Conservation (phyloP, 2,113 vertebrate species). For the Peromyscus californicus region DNA sequence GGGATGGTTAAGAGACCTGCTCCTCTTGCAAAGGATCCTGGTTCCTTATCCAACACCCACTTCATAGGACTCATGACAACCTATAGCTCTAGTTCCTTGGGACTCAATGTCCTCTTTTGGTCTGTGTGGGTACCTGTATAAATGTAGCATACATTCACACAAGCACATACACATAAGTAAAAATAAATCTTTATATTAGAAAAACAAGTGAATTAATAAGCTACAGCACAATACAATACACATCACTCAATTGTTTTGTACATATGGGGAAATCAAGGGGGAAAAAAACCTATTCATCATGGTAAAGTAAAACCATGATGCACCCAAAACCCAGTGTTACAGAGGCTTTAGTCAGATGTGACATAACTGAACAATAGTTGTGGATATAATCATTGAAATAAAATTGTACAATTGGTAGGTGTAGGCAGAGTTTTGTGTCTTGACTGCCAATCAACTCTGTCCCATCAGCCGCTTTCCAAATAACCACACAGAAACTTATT, state of each 20-base stretch:
- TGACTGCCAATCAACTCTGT: too few species aligned
- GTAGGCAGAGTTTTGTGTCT: too few species aligned
- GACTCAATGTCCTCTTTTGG: background rate
- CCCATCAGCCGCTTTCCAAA: too few species aligned
- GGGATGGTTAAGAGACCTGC: too few species aligned
- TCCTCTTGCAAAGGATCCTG: background rate
- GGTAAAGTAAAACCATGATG: accelerated
- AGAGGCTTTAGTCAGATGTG: background rate
- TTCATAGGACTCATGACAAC: background rate
- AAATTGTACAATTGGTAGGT: too few species aligned
- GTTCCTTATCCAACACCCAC: background rate
- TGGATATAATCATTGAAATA: too few species aligned
- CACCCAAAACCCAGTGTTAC: background rate
- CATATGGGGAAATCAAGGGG: background rate
- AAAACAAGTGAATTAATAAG: background rate
- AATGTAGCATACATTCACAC: background rate
- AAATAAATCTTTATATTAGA: background rate
- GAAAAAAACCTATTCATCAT: background rate
- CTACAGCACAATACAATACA: background rate
- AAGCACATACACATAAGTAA: background rate
- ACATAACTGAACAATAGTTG: background rate
- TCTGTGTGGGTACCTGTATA: background rate
- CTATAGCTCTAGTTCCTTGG: background rate
- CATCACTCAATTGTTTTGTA: background rate
- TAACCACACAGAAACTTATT: too few species aligned